A percentile compares a stretch with the other conserved stretches of the same genome.
phyloP scores from a whole-genome alignment of 1,140 invertebrate species.

The Stegodyphus dumicola region DNA sequence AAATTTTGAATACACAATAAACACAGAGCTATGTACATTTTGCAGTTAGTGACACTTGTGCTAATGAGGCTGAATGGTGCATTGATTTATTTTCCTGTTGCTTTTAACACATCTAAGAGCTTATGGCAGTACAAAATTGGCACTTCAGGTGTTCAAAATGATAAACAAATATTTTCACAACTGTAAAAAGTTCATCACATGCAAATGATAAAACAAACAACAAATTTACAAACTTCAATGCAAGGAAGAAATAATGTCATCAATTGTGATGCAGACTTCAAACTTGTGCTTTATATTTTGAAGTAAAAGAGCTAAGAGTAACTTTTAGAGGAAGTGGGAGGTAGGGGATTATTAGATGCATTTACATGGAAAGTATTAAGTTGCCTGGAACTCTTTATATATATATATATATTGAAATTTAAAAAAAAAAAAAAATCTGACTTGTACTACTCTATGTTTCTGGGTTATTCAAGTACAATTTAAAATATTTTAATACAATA shows the following conservation, averaged over 20 bases:
- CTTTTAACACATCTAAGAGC: neutral
- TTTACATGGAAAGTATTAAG: too few relatives aligned
- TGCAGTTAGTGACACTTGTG: conserved; percentile 18
- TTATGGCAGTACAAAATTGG: conserved; percentile 54
- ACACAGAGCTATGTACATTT: conserved; percentile 51
- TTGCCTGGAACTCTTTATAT: neutral
- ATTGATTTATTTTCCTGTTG: neutral
- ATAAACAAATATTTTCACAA: neutral
- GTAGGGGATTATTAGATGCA: too few relatives aligned
- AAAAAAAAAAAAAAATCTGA: too few relatives aligned
- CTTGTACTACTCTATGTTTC: too few relatives aligned
- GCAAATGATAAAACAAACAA: neutral
- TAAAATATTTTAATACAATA: too few relatives aligned
- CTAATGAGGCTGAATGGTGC: conserved; percentile 16
- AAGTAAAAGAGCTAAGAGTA: too few relatives aligned
- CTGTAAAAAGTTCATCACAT: neutral
- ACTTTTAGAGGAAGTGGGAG: too few relatives aligned
- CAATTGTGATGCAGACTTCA: neutral
- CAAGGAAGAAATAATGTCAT: neutral
- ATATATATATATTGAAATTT: neutral
- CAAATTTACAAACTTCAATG: neutral
- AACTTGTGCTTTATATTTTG: too few relatives aligned
- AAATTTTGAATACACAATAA: conserved; percentile 33
- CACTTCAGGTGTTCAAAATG: conserved; percentile 45
- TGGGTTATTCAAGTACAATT: too few relatives aligned